These are phyloP conservation scores for Xiphophorus birchmanni DNA, from an alignment of 2,797 vertebrate genomes.

Conservation along the genomic window DNA sequence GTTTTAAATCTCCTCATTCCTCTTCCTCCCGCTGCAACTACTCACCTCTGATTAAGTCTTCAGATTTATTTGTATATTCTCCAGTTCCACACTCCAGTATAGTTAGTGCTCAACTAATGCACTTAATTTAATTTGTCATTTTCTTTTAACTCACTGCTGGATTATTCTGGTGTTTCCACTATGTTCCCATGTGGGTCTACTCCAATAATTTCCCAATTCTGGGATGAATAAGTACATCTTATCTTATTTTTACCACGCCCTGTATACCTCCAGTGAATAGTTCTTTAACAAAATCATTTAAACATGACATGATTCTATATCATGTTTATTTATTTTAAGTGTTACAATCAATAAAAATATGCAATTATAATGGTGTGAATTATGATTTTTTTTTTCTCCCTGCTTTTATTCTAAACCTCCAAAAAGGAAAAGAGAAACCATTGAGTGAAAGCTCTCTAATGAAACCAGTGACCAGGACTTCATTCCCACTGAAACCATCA, in stretches of 20 bases:
- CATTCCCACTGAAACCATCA: not conserved
- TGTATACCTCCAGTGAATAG: too few relatives aligned
- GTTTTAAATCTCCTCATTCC: not conserved
- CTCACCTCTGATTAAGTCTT: not conserved
- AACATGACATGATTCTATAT: not conserved
- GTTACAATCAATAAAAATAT: not conserved
- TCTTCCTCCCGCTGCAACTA: not conserved
- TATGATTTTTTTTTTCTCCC: not conserved
- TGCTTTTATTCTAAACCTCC: not conserved
- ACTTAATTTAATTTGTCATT: not conserved
- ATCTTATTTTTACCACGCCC: too few relatives aligned
- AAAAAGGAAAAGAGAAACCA: not conserved
- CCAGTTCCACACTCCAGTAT: not conserved
- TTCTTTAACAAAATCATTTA: not conserved
- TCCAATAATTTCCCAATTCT: too few relatives aligned
- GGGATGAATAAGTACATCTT: too few relatives aligned
- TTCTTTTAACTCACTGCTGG: too few relatives aligned
- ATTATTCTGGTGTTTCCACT: too few relatives aligned
- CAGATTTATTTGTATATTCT: not conserved
- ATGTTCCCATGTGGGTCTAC: too few relatives aligned
- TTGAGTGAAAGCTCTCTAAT: not conserved
- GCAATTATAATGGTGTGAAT: not conserved
- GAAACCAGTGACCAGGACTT: not conserved
- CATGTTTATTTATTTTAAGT: not conserved
- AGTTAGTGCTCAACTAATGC: not conserved